Percentiles rank a stretch among this genome's conserved stretches.
These are phyloP conservation scores for Lethrus apterus DNA, from an alignment of 1,140 invertebrate genomes.

Conservation along the genomic window DNA sequence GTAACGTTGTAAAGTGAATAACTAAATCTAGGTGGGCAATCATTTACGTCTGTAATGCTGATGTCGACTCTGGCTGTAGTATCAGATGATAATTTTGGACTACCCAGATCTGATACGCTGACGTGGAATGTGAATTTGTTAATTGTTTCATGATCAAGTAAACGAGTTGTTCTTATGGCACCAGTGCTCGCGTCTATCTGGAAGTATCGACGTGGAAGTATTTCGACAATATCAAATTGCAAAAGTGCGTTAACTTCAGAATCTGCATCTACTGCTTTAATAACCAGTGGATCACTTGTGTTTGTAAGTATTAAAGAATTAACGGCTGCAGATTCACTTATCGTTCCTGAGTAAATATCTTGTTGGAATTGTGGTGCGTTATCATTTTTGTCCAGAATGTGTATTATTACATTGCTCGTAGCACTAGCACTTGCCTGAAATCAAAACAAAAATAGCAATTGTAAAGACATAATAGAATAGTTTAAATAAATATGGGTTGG, in stretches of 20 bases:
- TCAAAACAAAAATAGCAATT: constrained; percentile 13
- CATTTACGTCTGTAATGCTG: constrained; percentile 77
- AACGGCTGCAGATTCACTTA: constrained; percentile 63
- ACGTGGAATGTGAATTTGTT: constrained; percentile 40
- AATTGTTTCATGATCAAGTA: constrained; percentile 75
- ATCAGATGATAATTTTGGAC: constrained; percentile 69
- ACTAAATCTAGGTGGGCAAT: constrained; percentile 72
- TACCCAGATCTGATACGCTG: constrained; percentile 76
- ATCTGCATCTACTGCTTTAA: constrained; percentile 71
- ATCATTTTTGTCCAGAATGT: constrained; percentile 77
- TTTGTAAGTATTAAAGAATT: constrained; percentile 65
- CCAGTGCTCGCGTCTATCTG: constrained; percentile 83
- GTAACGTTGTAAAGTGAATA: constrained; percentile 65
- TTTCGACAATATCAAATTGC: constrained; percentile 78
- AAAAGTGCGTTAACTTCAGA: constrained; percentile 74
- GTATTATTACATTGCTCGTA: constrained; percentile 60
- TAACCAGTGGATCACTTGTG: constrained; percentile 64
- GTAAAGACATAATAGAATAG: constrained; percentile 5
- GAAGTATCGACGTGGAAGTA: constrained; percentile 64
- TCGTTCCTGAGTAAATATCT: constrained; percentile 57
- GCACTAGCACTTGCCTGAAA: constrained; percentile 60
- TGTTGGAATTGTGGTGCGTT: constrained; percentile 73
- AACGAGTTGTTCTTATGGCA: constrained; percentile 68
- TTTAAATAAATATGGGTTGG: not conserved
- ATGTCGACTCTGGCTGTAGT: constrained; percentile 66